A percentile compares a stretch with the other conserved stretches of the same genome.
phyloP scores from a whole-genome alignment of 1,140 invertebrate genomes.

The Bombyx mandarina region DNA sequence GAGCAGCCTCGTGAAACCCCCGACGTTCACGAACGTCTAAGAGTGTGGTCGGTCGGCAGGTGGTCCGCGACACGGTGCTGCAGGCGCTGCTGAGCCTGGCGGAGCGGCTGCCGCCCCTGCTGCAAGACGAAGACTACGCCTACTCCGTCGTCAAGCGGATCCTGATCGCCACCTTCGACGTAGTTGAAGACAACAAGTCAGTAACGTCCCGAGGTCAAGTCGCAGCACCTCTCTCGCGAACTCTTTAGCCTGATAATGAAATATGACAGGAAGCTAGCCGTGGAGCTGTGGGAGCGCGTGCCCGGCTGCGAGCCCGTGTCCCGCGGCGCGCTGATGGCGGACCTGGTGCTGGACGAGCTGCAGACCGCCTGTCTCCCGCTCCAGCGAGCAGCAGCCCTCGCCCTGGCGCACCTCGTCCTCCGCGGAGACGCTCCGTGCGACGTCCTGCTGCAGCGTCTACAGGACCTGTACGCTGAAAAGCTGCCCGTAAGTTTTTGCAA shows the following conservation, averaged over 20 bases:
- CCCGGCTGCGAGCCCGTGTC: slow-evolving; percentile 28
- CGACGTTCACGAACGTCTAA: no score
- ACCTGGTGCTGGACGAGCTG: slow-evolving; percentile 81
- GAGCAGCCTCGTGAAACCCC: no score
- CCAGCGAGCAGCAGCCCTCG: slow-evolving; percentile 82
- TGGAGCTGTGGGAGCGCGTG: slow-evolving; percentile 76
- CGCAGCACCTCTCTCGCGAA: not conserved
- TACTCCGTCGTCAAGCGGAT: slow-evolving; percentile 78
- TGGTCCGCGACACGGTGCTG: slow-evolving; percentile 86
- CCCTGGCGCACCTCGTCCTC: slow-evolving; percentile 78
- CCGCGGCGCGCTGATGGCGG: slow-evolving; percentile 72
- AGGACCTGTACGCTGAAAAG: slow-evolving; percentile 85
- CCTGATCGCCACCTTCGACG: slow-evolving; percentile 85
- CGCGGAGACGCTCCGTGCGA: slow-evolving; percentile 50
- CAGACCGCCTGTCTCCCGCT: slow-evolving; percentile 85
- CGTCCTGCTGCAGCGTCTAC: slow-evolving; percentile 76
- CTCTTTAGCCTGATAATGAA: not conserved
- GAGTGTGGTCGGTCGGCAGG: slow-evolving; percentile 29
- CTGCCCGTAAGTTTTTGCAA: slow-evolving; percentile 57
- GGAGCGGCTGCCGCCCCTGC: slow-evolving; percentile 75
- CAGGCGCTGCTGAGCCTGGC: slow-evolving; percentile 79
- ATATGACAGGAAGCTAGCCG: slow-evolving; percentile 72
- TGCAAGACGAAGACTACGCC: slow-evolving; percentile 73
- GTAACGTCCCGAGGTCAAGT: slow-evolving; percentile 4
- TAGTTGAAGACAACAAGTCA: slow-evolving; percentile 77